Base-by-base conservation (phyloP, 2,113 vertebrate genomes). In the Hemichromis elongatus region DNA sequence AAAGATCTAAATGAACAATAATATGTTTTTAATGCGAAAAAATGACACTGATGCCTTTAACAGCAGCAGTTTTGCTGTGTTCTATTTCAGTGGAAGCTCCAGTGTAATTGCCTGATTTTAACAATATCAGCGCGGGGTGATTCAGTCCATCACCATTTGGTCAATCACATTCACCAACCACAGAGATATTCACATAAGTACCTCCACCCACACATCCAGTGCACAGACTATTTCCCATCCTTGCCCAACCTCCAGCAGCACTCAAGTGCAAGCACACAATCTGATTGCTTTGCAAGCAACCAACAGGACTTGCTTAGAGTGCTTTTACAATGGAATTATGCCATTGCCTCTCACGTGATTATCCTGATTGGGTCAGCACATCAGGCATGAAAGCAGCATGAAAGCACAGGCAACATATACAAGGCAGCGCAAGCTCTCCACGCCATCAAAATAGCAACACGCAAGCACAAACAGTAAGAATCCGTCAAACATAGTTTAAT, bases 311-410 rank as follows among this genome's bases (percentile, higher is more conserved):
- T 57, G 37, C 68, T 88, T 42, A 13, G 50, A 82, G 84, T 86
- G 78, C 53, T 87, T 86, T 79, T 75, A 10, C 87, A 90, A 73
- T 85, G 47, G 59, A 79, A 89, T 90, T 87, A 78, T 77, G 19
- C 37, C 10, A 4, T 47, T 82, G 56, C 35, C 70, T 66, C 73
- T 81, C 79, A 56, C 79, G 82, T 12, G 14, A 89, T 87, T 85
- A 87, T 80, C 35, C 81, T 57, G 50, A 80, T 81, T 83, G 78
- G 86, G 55, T 80, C 81, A 82, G 66, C 66, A 24, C 79, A 81
- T 77, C 28, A 5, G 56, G 55, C 52, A 79, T 61, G 19, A 37
- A 66, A 50, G 33, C 52, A 55, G 82, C 79, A 47, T 19, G 24
- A 40, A 53, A 26, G 63, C 30, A 1, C 42, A 24, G 28, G 73